Base-by-base conservation (phyloP, 2,888 invertebrate species). In the Ryuthela nishihirai region DNA sequence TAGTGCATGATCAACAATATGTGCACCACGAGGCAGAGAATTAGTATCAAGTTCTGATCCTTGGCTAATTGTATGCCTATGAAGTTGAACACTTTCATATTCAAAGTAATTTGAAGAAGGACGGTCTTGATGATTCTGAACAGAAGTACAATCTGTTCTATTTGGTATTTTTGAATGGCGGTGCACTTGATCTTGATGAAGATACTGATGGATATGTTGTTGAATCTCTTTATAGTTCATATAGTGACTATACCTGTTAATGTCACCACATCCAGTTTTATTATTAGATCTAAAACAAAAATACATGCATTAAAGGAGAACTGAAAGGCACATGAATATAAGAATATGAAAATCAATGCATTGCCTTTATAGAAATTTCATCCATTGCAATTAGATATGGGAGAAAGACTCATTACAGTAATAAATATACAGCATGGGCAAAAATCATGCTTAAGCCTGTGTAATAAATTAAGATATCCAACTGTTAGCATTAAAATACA, bases 181-280 rank as follows among this genome's bases (percentile, higher is more conserved):
- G 36, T 21, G 20, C 18, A 48, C 39, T 12, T 47, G 45, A n/a
- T 54, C 44, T 17, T 54, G 59, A 32, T 55, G 60, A 9, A 38
- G 46, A 9, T 46, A 45, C 15, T 58, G 54, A 4, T 45, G 59
- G 15, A 69, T 62, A 48, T 88, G 87, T 70, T 84, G 85, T 75
- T 88, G 87, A 69, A 89, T 82, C 76, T 89, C 88, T 72, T 88
- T 86, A 69, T 87, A 88, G 75, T 89, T 89, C 65, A 87, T 87
- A 73, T 88, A 88, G 72, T 89, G 88, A 38, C 80, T 80, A 68
- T 80, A 81, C 29, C 79, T 76, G 53, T 77, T 76, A 1, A 79
- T 74, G 55, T 80, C 80, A 3, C 77, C 75, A 54, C n/a, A n/a
- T n/a, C n/a, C n/a, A n/a, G n/a, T n/a, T n/a, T n/a, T n/a, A n/a